phyloP scores from a whole-genome alignment of 2,797 vertebrate genomes.

The Macroramphosus scolopax region DNA sequence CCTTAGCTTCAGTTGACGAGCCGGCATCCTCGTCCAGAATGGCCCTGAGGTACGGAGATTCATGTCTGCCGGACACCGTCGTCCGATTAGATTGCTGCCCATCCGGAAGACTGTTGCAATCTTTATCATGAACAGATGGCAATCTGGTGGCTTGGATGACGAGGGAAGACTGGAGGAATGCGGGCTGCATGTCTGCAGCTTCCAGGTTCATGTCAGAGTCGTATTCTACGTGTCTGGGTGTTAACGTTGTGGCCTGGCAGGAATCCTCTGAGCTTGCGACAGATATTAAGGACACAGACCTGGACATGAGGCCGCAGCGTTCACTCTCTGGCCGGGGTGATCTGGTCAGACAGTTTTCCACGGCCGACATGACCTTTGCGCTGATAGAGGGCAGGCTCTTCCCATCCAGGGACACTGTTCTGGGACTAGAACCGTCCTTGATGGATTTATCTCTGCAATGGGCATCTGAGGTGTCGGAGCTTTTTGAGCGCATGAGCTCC shows the following conservation, averaged over 20 bases:
- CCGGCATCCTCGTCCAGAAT: constrained; percentile 89
- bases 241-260: constrained; percentile 84
- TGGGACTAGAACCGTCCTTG: constrained; percentile 82
- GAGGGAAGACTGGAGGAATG: constrained; percentile 89
- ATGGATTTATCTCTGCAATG: constrained; percentile 81
- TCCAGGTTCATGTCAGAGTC: constrained; percentile 91
- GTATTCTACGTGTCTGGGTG: constrained; percentile 86
- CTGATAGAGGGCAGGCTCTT: constrained; percentile 75
- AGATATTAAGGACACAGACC: constrained; percentile 91
- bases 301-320: constrained; percentile 85
- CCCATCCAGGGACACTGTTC: constrained; percentile 87
- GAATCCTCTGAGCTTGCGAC: constrained; percentile 95
- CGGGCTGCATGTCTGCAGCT: constrained; percentile 88
- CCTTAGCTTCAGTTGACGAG: constrained; percentile 78
- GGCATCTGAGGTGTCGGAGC: constrained; percentile 86
- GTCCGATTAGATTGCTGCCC: constrained; percentile 77
- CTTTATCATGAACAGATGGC: constrained; percentile 85
- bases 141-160: constrained; percentile 87
- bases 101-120: constrained; percentile 83
- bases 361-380: constrained; percentile 79
- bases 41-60: constrained; percentile 84
- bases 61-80: constrained; percentile 74
- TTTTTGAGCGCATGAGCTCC: constrained; percentile 90
- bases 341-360: constrained; percentile 84
- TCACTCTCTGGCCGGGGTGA: constrained; percentile 91